Base-by-base conservation (phyloP, 2,888 invertebrate species). In the Spodoptera picta region DNA sequence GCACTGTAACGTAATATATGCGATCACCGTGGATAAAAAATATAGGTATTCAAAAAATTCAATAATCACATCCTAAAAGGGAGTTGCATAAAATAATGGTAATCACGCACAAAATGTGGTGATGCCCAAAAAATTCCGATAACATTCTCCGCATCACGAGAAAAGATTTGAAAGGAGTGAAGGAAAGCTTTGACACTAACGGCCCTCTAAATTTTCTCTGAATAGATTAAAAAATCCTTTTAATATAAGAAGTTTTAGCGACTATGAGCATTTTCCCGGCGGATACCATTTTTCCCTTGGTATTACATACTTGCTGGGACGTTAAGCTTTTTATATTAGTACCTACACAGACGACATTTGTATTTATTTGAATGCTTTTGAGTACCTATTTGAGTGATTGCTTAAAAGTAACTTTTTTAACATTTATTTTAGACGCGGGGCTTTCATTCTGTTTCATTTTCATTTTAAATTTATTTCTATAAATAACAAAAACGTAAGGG, bases 211-310 rank as follows among this genome's bases (percentile, higher is more conserved):
- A 88, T 88, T 85, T 74, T 82, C 80, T 77, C 59, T 81, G 82
- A 85, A 88, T 83, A 86, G 83, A 87, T 87, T 87, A 87, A 85
- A 85, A 82, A 83, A 77, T 76, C 75, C 80, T 84, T 85, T 87
- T 84, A 83, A 81, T 83, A 85, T 82, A 80, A 84, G 79, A 79
- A 79, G 82, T 82, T 80, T 79, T 73, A 81, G 73, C 70, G 62
- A 66, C 78, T 71, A 73, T 74, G 70, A 72, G 64, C 72, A 66
- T 70, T 74, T 73, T 74, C 52, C 48, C 57, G 49, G 54, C 60
- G 77, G 74, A 72, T 69, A 72, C 79, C 74, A 72, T 74, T 79
- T 71, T 79, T 66, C 56, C 62, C 52, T 54, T 57, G 64, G 62
- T 68, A 79, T 79, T 65, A 81, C 78, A 79, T 77, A 81, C 74